A percentile compares a stretch with the other conserved stretches of the same genome.
Evolutionary conservation across 2,113 vertebrate species (phyloP).

Genomic region (Ursus arctos): DNA sequence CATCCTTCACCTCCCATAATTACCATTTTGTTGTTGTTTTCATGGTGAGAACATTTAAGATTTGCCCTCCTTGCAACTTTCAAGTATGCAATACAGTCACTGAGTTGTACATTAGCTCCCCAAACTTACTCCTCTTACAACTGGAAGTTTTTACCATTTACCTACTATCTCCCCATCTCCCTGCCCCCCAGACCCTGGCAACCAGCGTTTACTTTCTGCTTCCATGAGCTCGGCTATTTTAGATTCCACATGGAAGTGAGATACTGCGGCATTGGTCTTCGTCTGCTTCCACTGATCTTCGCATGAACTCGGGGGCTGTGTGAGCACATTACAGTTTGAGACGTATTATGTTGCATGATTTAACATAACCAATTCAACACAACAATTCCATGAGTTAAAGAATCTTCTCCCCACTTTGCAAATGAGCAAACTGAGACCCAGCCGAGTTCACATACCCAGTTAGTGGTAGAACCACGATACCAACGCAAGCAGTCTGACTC

Average conservation of each 20-base stretch:
- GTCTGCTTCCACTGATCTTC: not conserved
- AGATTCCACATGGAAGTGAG: not conserved
- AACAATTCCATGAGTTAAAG: not conserved
- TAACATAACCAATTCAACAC: not conserved
- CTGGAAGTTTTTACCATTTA: not conserved
- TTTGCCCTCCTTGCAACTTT: not conserved
- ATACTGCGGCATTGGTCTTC: not conserved
- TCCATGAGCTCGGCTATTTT: not conserved
- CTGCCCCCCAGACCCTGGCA: not conserved
- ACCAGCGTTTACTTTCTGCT: not conserved
- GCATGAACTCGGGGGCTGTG: not conserved
- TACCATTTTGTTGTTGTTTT: not conserved
- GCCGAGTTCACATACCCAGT: not conserved
- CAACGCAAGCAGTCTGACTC: not conserved
- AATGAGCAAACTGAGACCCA: constrained; percentile 22
- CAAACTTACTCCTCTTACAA: not conserved
- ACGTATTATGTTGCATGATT: not conserved
- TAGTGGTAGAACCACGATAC: not conserved
- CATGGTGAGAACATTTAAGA: not conserved
- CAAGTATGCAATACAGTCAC: not conserved
- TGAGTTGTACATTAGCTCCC: not conserved
- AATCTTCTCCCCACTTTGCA: not conserved
- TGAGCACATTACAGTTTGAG: not conserved
- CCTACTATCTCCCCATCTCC: not conserved
- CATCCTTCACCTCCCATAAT: not conserved